Percentiles rank a stretch among this genome's conserved stretches.
Evolutionary conservation across 1,140 invertebrate species (phyloP).

Genomic region (Temnothorax longispinosus): DNA sequence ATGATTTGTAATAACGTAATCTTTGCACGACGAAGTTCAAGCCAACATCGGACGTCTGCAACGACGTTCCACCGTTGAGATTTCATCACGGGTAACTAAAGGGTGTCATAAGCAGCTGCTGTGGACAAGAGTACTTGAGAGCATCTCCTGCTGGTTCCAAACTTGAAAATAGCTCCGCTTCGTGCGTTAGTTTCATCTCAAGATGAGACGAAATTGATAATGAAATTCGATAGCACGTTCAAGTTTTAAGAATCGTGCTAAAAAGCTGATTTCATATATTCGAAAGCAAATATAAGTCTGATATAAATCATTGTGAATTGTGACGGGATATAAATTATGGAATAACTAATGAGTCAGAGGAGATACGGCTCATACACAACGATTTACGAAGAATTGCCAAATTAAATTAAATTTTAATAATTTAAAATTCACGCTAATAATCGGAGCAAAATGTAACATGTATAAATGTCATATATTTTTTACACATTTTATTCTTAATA

Average conservation of each 20-base stretch:
- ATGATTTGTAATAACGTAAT: constrained; percentile 25
- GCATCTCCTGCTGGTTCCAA: constrained; percentile 50
- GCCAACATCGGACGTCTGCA: constrained; percentile 38
- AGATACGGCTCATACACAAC: background rate
- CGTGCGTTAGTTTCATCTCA: constrained; percentile 43
- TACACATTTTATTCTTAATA: background rate
- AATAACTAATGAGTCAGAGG: background rate
- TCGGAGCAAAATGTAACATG: too few species aligned
- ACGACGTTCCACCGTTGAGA: constrained; percentile 43
- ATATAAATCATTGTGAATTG: background rate
- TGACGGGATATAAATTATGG: background rate
- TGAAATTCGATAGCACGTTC: background rate
- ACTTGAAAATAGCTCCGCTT: constrained; percentile 55
- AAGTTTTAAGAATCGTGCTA: constrained; percentile 1
- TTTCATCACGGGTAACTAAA: constrained; percentile 53
- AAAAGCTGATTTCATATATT: background rate
- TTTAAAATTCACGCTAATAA: background rate
- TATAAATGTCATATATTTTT: background rate
- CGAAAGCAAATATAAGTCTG: background rate
- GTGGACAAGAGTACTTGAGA: constrained; percentile 57
- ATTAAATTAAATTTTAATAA: background rate
- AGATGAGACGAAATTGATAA: background rate
- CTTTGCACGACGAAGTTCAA: constrained; percentile 17
- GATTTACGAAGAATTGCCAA: background rate
- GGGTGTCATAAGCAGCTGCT: constrained; percentile 60